These are phyloP conservation scores for Thymallus thymallus DNA, from an alignment of 2,113 vertebrate species.

Conservation along the genomic window DNA sequence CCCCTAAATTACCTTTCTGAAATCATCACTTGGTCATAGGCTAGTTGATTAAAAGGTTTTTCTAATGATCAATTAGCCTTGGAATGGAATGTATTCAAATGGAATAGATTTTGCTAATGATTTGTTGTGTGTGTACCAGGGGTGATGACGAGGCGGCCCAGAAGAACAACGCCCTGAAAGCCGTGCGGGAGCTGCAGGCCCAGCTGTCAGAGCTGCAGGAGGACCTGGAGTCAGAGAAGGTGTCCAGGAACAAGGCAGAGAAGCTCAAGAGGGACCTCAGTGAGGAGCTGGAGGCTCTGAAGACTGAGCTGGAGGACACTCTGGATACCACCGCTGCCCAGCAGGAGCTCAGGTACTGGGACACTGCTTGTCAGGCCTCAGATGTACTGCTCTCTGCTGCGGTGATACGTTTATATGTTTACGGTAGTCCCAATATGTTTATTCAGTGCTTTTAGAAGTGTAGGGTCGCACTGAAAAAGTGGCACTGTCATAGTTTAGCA, in stretches of 20 bases:
- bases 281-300: conserved; percentile 94
- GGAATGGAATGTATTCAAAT: too few species aligned
- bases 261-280: conserved; percentile 95
- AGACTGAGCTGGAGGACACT: conserved; percentile 96
- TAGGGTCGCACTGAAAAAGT: too few species aligned
- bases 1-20: conserved; percentile 38
- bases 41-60: conserved; percentile 1
- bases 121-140: conserved; percentile 62
- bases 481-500: too few species aligned
- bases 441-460: too few species aligned
- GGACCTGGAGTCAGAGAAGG: conserved; percentile 93
- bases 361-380: too few species aligned
- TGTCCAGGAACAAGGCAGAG: conserved; percentile 90
- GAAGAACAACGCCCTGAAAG: conserved; percentile 92
- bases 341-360: conserved; percentile 89
- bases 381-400: too few species aligned
- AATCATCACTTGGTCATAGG: conserved; percentile 21
- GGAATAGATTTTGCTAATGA: too few species aligned
- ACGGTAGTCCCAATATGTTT: too few species aligned
- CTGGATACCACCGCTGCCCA: conserved; percentile 96
- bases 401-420: too few species aligned
- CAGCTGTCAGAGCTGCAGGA: conserved; percentile 93
- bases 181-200: conserved; percentile 91
- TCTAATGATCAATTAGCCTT: too few species aligned
- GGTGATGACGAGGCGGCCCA: conserved; percentile 88